Evolutionary conservation across 2,797 vertebrate genomes (phyloP).

Genomic region (Streptopelia turtur): DNA sequence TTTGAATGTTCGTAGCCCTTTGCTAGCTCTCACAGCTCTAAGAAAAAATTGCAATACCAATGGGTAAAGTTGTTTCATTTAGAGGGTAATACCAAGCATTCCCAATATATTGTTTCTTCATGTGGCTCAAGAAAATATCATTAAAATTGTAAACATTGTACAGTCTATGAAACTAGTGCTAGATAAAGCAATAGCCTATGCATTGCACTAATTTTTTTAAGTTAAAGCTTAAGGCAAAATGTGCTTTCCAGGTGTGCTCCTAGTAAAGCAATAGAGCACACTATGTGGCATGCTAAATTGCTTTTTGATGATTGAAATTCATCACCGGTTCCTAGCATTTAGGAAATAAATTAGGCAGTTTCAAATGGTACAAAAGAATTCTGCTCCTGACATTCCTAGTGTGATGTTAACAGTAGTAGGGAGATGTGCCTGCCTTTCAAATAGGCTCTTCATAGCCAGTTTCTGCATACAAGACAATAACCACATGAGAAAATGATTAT

Average conservation of each 20-base stretch:
- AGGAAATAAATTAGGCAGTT: background rate
- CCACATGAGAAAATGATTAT: background rate
- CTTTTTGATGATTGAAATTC: slow-evolving; percentile 43
- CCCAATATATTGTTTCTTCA: background rate
- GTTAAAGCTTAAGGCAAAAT: background rate
- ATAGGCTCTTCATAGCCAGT: background rate
- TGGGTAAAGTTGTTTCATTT: background rate
- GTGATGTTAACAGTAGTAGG: background rate
- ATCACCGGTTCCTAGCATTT: background rate
- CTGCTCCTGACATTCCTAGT: background rate
- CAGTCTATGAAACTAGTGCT: background rate
- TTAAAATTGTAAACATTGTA: background rate
- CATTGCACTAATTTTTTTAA: background rate
- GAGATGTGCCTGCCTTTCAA: background rate
- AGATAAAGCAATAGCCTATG: background rate
- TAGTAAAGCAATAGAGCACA: background rate
- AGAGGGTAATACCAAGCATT: background rate
- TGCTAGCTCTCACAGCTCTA: background rate
- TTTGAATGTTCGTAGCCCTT: background rate
- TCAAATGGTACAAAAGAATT: background rate
- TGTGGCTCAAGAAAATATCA: background rate
- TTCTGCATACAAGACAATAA: background rate
- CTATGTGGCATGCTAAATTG: background rate
- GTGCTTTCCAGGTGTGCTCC: slow-evolving; percentile 9
- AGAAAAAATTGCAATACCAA: background rate